Evolutionary conservation across 2,888 invertebrate species (phyloP).

Genomic region (Icerya purchasi): DNA sequence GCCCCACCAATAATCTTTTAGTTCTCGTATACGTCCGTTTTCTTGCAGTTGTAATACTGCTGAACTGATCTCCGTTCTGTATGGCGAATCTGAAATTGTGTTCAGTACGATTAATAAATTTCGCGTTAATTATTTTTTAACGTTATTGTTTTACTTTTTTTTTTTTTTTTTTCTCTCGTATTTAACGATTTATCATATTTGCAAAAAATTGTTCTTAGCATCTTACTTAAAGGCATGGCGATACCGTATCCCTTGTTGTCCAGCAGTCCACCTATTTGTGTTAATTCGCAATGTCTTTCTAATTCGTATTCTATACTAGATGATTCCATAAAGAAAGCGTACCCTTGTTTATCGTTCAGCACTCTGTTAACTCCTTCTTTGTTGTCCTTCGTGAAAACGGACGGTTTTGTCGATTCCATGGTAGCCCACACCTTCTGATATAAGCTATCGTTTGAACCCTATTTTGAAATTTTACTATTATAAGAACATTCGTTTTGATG

Average conservation of each 20-base stretch:
- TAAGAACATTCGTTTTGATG: no score
- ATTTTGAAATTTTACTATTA: no score
- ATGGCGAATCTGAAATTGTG: slow-evolving; percentile 57
- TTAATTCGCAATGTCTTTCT: slow-evolving; percentile 63
- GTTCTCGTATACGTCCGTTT: slow-evolving; percentile 50
- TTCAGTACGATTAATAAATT: background rate
- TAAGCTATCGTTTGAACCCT: slow-evolving; percentile 44
- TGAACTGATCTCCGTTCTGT: slow-evolving; percentile 58
- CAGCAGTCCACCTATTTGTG: slow-evolving; percentile 55
- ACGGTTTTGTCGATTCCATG: slow-evolving; percentile 66
- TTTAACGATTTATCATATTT: no score
- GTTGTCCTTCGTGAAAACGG: slow-evolving; percentile 62
- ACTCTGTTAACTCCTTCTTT: slow-evolving; percentile 74
- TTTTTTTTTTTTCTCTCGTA: no score
- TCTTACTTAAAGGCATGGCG: slow-evolving; percentile 72
- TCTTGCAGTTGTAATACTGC: slow-evolving; percentile 80
- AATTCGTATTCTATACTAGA: slow-evolving; percentile 80
- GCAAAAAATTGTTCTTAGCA: no score
- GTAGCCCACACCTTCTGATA: slow-evolving; percentile 83
- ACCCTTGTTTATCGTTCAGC: slow-evolving; percentile 48
- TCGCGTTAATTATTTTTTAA: background rate
- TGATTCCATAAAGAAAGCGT: slow-evolving; percentile 93
- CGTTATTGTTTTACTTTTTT: background rate
- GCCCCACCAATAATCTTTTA: slow-evolving; percentile 88
- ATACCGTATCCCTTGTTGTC: slow-evolving; percentile 88